phyloP scores from a whole-genome alignment of 2,113 vertebrate genomes.

The Paracanthobrama guichenoti region DNA sequence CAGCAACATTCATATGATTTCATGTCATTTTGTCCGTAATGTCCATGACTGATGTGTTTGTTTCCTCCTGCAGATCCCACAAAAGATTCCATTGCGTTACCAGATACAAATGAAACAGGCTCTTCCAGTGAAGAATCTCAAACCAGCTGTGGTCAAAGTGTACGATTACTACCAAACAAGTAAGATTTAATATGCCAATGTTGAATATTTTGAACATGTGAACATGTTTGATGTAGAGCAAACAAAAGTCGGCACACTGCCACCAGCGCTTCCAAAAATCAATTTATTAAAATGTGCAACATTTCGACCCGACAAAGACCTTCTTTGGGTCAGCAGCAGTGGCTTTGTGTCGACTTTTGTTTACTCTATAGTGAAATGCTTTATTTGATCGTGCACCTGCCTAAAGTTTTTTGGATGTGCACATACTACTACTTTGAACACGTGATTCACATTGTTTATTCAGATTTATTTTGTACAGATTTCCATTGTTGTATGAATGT shows the following conservation, averaged over 20 bases:
- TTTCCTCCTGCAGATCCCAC: slow-evolving; percentile 56
- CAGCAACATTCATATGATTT: not conserved
- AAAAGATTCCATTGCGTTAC: slow-evolving; percentile 26
- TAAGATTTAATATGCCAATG: not conserved
- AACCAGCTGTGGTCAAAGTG: not conserved
- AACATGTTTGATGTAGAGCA: too few species aligned
- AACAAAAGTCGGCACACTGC: too few species aligned
- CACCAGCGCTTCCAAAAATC: too few species aligned
- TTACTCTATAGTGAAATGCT: too few species aligned
- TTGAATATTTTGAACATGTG: not conserved
- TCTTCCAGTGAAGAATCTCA: slow-evolving; percentile 62
- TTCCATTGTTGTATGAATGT: not conserved
- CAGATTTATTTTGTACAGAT: not conserved
- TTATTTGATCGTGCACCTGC: too few species aligned
- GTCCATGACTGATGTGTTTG: not conserved
- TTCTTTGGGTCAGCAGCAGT: too few species aligned
- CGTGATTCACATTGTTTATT: not conserved
- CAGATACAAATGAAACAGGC: slow-evolving; percentile 70
- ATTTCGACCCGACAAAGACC: too few species aligned
- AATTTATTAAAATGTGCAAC: too few species aligned
- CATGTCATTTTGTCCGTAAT: not conserved
- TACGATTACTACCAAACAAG: slow-evolving; percentile 13
- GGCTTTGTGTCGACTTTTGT: too few species aligned
- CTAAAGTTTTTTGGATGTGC: too few species aligned
- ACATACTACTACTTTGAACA: not conserved